phyloP scores from a whole-genome alignment of 2,797 vertebrate species.

The Notoglanidium macrostoma region DNA sequence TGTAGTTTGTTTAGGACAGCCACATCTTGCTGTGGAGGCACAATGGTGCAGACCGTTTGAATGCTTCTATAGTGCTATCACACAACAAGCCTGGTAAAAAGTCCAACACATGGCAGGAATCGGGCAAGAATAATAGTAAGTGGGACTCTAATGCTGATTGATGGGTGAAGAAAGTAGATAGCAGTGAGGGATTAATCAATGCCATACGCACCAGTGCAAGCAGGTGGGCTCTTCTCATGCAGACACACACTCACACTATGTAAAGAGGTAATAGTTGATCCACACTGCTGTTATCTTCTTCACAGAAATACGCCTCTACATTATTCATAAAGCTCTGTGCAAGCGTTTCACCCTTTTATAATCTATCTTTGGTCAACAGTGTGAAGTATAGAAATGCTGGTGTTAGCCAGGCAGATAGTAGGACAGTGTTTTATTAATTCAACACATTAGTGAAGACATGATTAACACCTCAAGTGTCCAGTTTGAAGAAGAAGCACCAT shows the following conservation, averaged over 20 bases:
- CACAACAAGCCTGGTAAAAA: constrained; percentile 18
- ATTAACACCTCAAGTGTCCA: constrained; percentile 47
- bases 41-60: constrained; percentile 10
- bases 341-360: constrained; percentile 30
- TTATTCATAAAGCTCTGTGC: constrained; percentile 51
- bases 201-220: constrained; percentile 33
- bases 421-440: constrained; percentile 49
- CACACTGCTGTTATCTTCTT: constrained; percentile 3
- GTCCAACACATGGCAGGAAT: constrained; percentile 21
- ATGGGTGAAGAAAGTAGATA: constrained; percentile 41
- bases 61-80: constrained; percentile 6
- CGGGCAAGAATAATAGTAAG: constrained; percentile 28
- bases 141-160: constrained; percentile 46
- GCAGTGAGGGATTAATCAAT: constrained; percentile 54
- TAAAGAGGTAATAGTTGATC: constrained; percentile 2
- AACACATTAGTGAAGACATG: constrained; percentile 48
- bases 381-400: constrained; percentile 40
- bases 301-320: constrained; percentile 29
- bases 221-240: constrained; percentile 33
- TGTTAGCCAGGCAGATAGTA: constrained; percentile 20
- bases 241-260: constrained; percentile 28
- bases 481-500: constrained; percentile 38
- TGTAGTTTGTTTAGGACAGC: constrained; percentile 26
- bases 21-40: constrained; percentile 3
- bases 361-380: constrained; percentile 42